A percentile compares a stretch with the other conserved stretches of the same genome.
These are phyloP conservation scores for Rhyzopertha dominica DNA, from an alignment of 1,140 invertebrate species.

Conservation along the genomic window DNA sequence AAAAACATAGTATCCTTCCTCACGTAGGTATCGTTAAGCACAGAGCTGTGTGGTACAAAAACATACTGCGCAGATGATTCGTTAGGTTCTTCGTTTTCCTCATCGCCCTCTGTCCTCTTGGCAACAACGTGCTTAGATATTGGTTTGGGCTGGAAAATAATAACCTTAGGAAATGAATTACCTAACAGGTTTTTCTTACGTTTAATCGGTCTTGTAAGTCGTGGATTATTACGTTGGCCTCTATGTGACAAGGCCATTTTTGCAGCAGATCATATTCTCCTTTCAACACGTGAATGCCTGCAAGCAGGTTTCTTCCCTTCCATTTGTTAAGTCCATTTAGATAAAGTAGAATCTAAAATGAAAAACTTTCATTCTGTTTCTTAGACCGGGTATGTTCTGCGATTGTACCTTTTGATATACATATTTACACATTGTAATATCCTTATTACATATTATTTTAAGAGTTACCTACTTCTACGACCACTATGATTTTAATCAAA, in stretches of 20 bases:
- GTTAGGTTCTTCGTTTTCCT: constrained; percentile 47
- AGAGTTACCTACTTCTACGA: too few relatives aligned
- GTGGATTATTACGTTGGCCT: constrained; percentile 55
- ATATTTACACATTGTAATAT: too few relatives aligned
- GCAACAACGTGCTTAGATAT: constrained; percentile 50
- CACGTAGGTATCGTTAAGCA: constrained; percentile 60
- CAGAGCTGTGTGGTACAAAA: constrained; percentile 64
- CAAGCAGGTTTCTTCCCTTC: constrained; percentile 64
- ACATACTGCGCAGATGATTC: constrained; percentile 61
- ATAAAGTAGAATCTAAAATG: constrained; percentile 56
- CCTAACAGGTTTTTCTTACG: constrained; percentile 21
- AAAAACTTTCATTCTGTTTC: constrained; percentile 63
- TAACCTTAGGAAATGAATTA: constrained; percentile 35
- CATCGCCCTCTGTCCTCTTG: constrained; percentile 45
- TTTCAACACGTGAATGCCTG: constrained; percentile 57
- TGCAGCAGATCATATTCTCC: constrained; percentile 65
- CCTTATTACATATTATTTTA: too few relatives aligned
- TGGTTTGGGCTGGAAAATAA: constrained; percentile 41
- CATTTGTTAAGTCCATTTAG: constrained; percentile 68
- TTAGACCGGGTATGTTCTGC: neutral
- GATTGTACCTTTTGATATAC: constrained; percentile 6
- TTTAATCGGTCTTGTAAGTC: constrained; percentile 47
- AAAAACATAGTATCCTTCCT: constrained; percentile 61
- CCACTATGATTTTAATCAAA: too few relatives aligned
- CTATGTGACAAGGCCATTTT: constrained; percentile 62